Base-by-base conservation (phyloP, 2,888 invertebrate genomes). In the Dicranocentrus wangi region DNA sequence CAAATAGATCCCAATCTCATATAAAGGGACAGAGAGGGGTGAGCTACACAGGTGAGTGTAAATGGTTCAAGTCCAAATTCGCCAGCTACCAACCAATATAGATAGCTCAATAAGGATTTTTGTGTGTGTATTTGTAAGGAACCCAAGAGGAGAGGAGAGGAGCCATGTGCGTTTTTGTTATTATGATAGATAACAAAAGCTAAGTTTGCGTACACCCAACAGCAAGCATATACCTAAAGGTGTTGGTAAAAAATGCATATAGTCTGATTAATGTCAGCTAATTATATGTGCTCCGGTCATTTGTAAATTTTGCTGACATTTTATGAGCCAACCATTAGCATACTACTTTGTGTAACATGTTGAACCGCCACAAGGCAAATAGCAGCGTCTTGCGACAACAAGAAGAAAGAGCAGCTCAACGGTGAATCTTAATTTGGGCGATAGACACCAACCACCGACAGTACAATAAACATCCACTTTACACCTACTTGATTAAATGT, bases 201-300 rank as follows among this genome's bases (percentile, higher is more conserved):
- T 32, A 32, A n/a, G n/a, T n/a, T n/a, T n/a, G n/a, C n/a, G n/a
- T n/a, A n/a, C n/a, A n/a, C n/a, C n/a, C n/a, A n/a, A n/a, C n/a
- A n/a, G n/a, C n/a, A n/a, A n/a, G n/a, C n/a, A n/a, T n/a, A n/a
- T n/a, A n/a, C n/a, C n/a, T n/a, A n/a, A n/a, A n/a, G n/a, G n/a
- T n/a, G n/a, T n/a, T n/a, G n/a, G n/a, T n/a, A n/a, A n/a, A n/a
- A 32, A 10, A 32, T 19, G n/a, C 51, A 51, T 51, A 8, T 17
- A 17, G 51, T 17, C 51, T 72, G 72, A 72, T 72, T 72, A 72
- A 63, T 72, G 72, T 63, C 25, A 72, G 63, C 63, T 72, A 72
- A 63, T 63, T 72, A 72, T 70, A 21, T n/a, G 25, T 39, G 32
- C 21, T 23, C 32, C 63, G 51, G 58, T 72, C 51, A 72, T 61